A percentile compares a stretch with the other conserved stretches of the same genome.
phyloP scores from a whole-genome alignment of 1,140 invertebrate genomes.

The Steinernema feltiae region DNA sequence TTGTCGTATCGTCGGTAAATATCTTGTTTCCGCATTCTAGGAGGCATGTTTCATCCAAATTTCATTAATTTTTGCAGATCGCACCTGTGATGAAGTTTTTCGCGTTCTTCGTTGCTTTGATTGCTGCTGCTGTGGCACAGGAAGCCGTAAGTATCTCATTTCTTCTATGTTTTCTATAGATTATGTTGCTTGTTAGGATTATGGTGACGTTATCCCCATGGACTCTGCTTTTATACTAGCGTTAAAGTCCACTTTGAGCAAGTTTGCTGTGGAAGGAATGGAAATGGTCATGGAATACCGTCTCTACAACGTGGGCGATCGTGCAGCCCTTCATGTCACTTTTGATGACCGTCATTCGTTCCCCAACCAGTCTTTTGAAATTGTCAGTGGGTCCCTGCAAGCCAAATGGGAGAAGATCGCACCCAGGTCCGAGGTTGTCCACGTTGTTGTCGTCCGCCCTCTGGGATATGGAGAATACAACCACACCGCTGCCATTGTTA shows the following conservation, averaged over 20 bases:
- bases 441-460: slow-evolving; percentile 83
- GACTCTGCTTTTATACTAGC: slow-evolving; percentile 60
- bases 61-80: no score
- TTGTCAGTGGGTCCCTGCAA: slow-evolving; percentile 53
- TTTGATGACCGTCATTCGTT: slow-evolving; percentile 56
- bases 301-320: slow-evolving; percentile 64
- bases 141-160: slow-evolving; percentile 28
- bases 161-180: no score
- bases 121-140: slow-evolving; percentile 16
- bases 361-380: slow-evolving; percentile 55
- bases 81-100: slow-evolving; percentile 17
- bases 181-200: no score
- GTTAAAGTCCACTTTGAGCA: slow-evolving; percentile 74
- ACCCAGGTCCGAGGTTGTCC: slow-evolving; percentile 77
- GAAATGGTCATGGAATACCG: slow-evolving; percentile 83
- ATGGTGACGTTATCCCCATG: slow-evolving; percentile 23
- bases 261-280: slow-evolving; percentile 94
- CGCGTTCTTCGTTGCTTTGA: neutral
- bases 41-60: no score
- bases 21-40: no score
- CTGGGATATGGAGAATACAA: slow-evolving; percentile 88
- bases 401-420: slow-evolving; percentile 38
- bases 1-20: no score
- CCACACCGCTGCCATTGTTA: slow-evolving; percentile 88
- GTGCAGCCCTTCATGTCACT: slow-evolving; percentile 48